Conservation (phyloP, 2,888 invertebrate genomes). For the Platynereis dumerilii region DNA sequence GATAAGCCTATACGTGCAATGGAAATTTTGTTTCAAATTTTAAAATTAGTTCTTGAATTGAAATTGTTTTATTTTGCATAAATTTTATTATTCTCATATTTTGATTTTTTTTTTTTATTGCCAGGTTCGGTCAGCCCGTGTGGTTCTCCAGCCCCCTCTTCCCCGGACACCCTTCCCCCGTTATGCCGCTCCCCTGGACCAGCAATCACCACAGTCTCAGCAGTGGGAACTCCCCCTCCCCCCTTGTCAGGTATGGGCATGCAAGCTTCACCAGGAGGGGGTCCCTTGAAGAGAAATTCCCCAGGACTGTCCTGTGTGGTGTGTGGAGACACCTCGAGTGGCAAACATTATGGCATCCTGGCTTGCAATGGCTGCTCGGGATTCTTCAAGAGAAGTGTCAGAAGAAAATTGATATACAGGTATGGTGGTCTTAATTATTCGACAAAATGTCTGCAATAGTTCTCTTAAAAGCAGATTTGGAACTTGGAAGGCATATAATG, state of each 20-base stretch:
- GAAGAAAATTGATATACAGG: constrained; percentile 97
- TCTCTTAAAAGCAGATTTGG: too few species aligned
- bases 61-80: too few species aligned
- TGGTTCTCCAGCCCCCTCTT: neutral
- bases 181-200: constrained; percentile 12
- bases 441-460: too few species aligned
- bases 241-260: constrained; percentile 10
- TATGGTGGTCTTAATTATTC: constrained; percentile 56
- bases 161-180: neutral
- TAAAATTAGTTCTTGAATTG: too few species aligned
- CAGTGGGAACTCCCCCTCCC: constrained; percentile 20
- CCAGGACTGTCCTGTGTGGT: constrained; percentile 87
- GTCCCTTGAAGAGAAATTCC: constrained; percentile 52
- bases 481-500: too few species aligned
- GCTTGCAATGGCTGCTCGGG: constrained; percentile 99
- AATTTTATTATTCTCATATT: too few species aligned
- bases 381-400: constrained; percentile 96
- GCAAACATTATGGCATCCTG: constrained; percentile 95
- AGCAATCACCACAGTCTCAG: constrained; percentile 19
- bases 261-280: constrained; percentile 22
- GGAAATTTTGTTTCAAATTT: too few species aligned
- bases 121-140: constrained; percentile 11
- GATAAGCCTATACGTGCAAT: too few species aligned
- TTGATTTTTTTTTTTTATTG: too few species aligned
- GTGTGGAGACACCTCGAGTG: constrained; percentile 95